Percentiles rank a stretch among this genome's conserved stretches.
phyloP scores from a whole-genome alignment of 2,797 vertebrate species.

The Lophius americanus region DNA sequence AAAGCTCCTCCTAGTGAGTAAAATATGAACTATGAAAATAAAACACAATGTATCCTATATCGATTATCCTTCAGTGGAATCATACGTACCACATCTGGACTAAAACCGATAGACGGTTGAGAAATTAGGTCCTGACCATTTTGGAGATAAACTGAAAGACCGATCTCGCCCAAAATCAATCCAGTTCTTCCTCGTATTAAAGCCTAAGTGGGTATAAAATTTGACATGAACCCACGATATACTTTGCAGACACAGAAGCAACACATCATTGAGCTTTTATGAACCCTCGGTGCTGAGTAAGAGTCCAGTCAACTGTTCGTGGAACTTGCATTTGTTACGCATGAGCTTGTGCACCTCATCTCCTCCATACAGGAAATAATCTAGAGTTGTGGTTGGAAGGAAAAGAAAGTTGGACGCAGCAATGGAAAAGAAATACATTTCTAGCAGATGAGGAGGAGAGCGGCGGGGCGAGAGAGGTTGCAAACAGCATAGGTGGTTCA shows the following conservation, averaged over 20 bases:
- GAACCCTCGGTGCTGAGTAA: conserved; percentile 19
- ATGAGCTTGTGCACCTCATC: conserved; percentile 28
- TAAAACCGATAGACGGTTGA: too few relatives aligned
- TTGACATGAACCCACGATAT: too few relatives aligned
- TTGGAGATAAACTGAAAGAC: too few relatives aligned
- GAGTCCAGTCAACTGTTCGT: conserved; percentile 34
- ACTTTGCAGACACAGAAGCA: conserved; percentile 10
- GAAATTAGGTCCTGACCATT: too few relatives aligned
- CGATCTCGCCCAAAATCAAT: too few relatives aligned
- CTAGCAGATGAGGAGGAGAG: conserved; percentile 33
- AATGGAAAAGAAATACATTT: conserved; percentile 51
- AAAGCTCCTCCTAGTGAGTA: too few relatives aligned
- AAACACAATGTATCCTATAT: too few relatives aligned
- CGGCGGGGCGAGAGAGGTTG: conserved; percentile 3
- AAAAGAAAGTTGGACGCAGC: conserved; percentile 27
- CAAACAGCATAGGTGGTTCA: conserved; percentile 31
- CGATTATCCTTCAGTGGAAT: too few relatives aligned
- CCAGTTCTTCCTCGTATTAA: too few relatives aligned
- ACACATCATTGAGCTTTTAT: conserved; percentile 22
- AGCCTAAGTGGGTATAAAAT: too few relatives aligned
- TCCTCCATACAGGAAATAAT: conserved; percentile 38
- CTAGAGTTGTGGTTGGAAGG: conserved; percentile 25
- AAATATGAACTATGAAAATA: too few relatives aligned
- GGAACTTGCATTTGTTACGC: conserved; percentile 41
- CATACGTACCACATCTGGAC: too few relatives aligned